Conservation (phyloP, 1,140 invertebrate species). For the Ceratosolen fusciceps region DNA sequence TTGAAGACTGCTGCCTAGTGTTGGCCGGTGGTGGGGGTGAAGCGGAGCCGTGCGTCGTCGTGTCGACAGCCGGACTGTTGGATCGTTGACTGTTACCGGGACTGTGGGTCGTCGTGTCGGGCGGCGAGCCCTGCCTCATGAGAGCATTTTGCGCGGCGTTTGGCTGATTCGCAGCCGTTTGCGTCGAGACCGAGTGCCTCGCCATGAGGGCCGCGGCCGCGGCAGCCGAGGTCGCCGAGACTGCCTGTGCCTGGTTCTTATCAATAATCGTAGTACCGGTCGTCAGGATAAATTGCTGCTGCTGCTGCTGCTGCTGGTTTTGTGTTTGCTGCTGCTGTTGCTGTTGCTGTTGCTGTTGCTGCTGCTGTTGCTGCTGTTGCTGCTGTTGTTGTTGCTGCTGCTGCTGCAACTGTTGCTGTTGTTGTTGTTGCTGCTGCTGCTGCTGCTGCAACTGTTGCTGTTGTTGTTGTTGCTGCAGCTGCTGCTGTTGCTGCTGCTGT, state of each 20-base stretch:
- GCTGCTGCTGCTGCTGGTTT: slow-evolving; percentile 64
- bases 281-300: slow-evolving; percentile 64
- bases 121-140: slow-evolving; percentile 76
- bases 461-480: slow-evolving; percentile 57
- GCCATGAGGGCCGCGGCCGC: slow-evolving; percentile 58
- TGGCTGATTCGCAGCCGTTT: slow-evolving; percentile 78
- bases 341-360: slow-evolving; percentile 60
- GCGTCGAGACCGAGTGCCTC: slow-evolving; percentile 81
- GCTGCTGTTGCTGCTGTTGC: slow-evolving; percentile 67
- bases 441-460: slow-evolving; percentile 49
- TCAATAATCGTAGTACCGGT: slow-evolving; percentile 64
- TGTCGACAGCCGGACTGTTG: slow-evolving; percentile 71
- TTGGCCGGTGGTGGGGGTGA: slow-evolving; percentile 72
- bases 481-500: slow-evolving; percentile 58
- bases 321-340: slow-evolving; percentile 59
- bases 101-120: slow-evolving; percentile 86
- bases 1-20: slow-evolving; percentile 71
- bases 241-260: slow-evolving; percentile 61
- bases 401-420: slow-evolving; percentile 62
- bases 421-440: slow-evolving; percentile 39
- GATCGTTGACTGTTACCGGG: slow-evolving; percentile 74
- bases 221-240: slow-evolving; percentile 2
- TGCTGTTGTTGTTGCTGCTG: slow-evolving; percentile 69
- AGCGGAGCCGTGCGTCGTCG: slow-evolving; percentile 70
- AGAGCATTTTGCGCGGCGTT: slow-evolving; percentile 72